These are phyloP conservation scores for Spinus olivaceus DNA, from an alignment of 2,797 vertebrate genomes.

Conservation along the genomic window DNA sequence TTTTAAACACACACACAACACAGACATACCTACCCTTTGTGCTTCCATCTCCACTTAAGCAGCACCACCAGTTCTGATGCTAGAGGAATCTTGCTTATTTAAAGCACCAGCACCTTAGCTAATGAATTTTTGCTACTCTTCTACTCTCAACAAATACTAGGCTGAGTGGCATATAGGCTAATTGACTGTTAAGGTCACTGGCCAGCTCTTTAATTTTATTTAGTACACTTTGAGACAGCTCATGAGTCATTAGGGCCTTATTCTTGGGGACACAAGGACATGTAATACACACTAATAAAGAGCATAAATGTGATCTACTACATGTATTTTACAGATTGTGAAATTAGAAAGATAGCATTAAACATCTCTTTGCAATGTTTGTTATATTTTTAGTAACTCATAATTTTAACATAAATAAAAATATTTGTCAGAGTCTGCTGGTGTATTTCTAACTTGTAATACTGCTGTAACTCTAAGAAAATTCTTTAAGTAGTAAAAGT, in stretches of 20 bases:
- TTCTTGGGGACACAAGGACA: constrained; percentile 18
- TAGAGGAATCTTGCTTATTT: not conserved
- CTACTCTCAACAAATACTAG: not conserved
- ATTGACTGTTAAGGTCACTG: constrained; percentile 53
- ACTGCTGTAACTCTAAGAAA: not conserved
- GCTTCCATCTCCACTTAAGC: not conserved
- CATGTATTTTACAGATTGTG: not conserved
- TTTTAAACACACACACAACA: not conserved
- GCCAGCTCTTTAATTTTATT: constrained; percentile 55
- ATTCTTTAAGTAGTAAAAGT: not conserved
- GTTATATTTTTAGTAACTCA: not conserved
- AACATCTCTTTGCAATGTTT: not conserved
- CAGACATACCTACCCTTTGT: not conserved
- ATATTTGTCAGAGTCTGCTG: not conserved
- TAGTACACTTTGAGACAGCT: constrained; percentile 32
- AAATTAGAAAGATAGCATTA: not conserved
- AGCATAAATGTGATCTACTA: not conserved
- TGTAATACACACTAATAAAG: not conserved
- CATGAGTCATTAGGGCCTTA: constrained; percentile 29
- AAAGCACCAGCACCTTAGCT: constrained; percentile 15
- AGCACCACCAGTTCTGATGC: not conserved
- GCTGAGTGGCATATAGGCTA: constrained; percentile 7
- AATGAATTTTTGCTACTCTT: constrained; percentile 25
- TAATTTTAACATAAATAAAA: constrained; percentile 11
- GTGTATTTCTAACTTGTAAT: not conserved